phyloP scores from a whole-genome alignment of 2,888 invertebrate genomes.

The Volucella inflata region DNA sequence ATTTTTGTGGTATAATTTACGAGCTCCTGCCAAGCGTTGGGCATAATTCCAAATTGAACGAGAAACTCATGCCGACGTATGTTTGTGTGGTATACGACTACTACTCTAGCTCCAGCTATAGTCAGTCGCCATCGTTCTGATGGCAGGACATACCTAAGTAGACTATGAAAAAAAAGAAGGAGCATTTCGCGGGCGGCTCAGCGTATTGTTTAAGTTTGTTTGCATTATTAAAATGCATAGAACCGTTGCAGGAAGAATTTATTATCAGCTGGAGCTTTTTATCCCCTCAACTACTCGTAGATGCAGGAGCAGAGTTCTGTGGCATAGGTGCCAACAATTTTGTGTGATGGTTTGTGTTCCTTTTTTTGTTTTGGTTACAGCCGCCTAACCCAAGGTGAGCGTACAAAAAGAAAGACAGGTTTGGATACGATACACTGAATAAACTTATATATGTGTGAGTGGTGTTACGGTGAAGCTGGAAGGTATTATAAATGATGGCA shows the following conservation, averaged over 20 bases:
- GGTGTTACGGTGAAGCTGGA: neutral
- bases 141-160: neutral
- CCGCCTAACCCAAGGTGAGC: too few species aligned
- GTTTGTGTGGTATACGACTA: neutral
- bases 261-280: conserved; percentile 36
- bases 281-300: neutral
- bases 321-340: conserved; percentile 54
- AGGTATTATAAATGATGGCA: conserved; percentile 45
- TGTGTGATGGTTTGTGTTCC: conserved; percentile 10
- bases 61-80: conserved; percentile 42
- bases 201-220: conserved; percentile 65
- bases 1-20: conserved; percentile 71
- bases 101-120: conserved; percentile 2
- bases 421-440: neutral
- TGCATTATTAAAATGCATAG: conserved; percentile 63
- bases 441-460: neutral
- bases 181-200: conserved; percentile 26
- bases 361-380: neutral
- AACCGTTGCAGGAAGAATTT: conserved; percentile 54
- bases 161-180: conserved; percentile 2
- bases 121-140: conserved; percentile 31
- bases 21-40: conserved; percentile 65
- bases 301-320: neutral
- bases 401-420: too few species aligned
- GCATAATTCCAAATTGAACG: conserved; percentile 66